phyloP scores from a whole-genome alignment of 2,888 invertebrate species.

The Tanypteryx hageni region DNA sequence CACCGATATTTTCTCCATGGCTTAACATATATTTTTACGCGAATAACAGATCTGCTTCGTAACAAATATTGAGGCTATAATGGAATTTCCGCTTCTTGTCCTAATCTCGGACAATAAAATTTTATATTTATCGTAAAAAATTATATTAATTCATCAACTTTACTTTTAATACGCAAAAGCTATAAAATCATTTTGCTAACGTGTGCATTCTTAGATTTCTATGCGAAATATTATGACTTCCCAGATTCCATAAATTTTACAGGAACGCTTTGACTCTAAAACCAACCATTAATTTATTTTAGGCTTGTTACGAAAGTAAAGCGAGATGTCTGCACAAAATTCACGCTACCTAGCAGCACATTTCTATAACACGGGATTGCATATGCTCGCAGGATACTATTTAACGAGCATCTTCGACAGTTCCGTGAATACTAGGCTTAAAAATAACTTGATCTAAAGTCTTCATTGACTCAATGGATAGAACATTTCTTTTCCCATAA shows the following conservation, averaged over 20 bases:
- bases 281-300: not conserved
- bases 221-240: not conserved
- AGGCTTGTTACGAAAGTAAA: not conserved
- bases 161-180: not conserved
- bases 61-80: not conserved
- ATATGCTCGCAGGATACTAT: not conserved
- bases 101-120: not conserved
- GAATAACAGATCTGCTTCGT: no score
- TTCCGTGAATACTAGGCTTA: not conserved
- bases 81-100: not conserved
- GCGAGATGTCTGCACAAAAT: not conserved
- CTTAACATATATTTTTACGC: no score
- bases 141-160: not conserved
- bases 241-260: not conserved
- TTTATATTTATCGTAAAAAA: not conserved
- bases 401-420: not conserved
- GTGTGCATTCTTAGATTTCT: not conserved
- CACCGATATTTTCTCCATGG: no score
- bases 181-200: not conserved
- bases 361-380: not conserved
- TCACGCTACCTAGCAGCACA: not conserved
- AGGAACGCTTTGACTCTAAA: not conserved
- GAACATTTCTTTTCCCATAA: no score
- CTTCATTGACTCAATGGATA: no score
- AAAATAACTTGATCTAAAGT: not conserved